Evolutionary conservation across 2,797 vertebrate species (phyloP).

Genomic region (Synaphobranchus kaupii): DNA sequence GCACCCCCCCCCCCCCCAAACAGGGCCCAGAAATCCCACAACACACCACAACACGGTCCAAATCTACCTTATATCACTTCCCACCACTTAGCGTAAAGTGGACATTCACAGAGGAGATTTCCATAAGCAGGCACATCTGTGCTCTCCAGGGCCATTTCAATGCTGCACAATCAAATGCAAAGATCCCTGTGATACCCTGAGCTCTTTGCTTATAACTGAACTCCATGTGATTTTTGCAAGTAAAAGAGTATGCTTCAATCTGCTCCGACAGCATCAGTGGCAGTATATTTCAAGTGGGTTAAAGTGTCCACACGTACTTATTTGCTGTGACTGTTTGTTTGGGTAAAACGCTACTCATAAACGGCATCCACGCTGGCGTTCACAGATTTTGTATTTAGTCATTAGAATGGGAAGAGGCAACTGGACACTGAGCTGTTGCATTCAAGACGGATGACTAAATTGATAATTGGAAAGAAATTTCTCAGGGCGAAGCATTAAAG

Average conservation of each 20-base stretch:
- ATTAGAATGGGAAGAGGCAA: not conserved
- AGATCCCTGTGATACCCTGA: slow-evolving; percentile 34
- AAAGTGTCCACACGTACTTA: not conserved
- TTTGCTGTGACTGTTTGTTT: not conserved
- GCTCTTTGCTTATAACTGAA: slow-evolving; percentile 19
- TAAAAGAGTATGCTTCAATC: not conserved
- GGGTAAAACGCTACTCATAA: not conserved
- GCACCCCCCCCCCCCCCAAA: not conserved
- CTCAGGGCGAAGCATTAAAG: not conserved
- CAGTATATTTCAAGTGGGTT: not conserved
- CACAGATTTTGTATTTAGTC: no score
- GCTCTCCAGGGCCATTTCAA: slow-evolving; percentile 34
- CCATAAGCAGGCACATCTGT: slow-evolving; percentile 23
- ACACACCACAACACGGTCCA: slow-evolving; percentile 19
- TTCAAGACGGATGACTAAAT: not conserved
- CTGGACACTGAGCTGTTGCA: not conserved
- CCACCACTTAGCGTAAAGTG: slow-evolving; percentile 41
- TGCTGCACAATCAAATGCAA: slow-evolving; percentile 45
- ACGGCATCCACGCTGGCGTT: not conserved
- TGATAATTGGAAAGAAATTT: not conserved
- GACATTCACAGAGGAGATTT: slow-evolving; percentile 34
- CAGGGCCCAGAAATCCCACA: not conserved
- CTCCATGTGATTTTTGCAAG: slow-evolving; percentile 15
- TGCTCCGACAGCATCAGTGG: not conserved
- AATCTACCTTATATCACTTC: slow-evolving; percentile 42